A percentile compares a stretch with the other conserved stretches of the same genome.
These are phyloP conservation scores for Dyspetes luteomarginatus DNA, from an alignment of 2,888 invertebrate genomes.

Conservation along the genomic window DNA sequence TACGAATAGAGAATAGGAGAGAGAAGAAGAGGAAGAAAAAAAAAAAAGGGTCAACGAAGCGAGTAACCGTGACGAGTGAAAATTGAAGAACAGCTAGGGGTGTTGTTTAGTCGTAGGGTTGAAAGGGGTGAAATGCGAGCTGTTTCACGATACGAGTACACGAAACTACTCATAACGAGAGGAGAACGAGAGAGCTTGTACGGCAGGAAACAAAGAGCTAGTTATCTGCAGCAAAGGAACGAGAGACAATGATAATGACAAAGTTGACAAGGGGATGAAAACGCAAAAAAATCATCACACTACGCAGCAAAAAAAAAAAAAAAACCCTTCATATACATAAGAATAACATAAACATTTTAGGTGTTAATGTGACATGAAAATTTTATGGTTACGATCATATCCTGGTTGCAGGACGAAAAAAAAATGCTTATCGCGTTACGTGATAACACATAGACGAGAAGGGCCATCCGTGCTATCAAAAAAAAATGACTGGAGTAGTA, in stretches of 20 bases:
- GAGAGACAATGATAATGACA: neutral
- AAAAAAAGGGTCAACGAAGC: conserved; percentile 43
- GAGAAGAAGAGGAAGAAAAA: neutral
- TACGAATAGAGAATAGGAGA: conserved; percentile 14
- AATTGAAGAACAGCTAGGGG: conserved; percentile 30
- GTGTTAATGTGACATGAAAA: too few species aligned
- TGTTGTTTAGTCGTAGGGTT: conserved; percentile 14
- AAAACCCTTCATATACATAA: too few species aligned
- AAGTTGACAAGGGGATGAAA: neutral
- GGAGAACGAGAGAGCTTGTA: neutral
- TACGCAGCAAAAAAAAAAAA: neutral
- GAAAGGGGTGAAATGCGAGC: conserved; percentile 26
- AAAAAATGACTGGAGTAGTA: neutral
- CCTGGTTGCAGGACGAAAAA: neutral
- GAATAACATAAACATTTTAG: too few species aligned
- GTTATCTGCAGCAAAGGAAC: conserved; percentile 17
- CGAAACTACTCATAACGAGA: conserved; percentile 17
- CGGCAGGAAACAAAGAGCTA: conserved; percentile 16
- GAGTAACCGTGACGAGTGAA: conserved; percentile 30
- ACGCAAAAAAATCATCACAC: neutral
- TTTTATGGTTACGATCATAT: too few species aligned
- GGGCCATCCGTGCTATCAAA: neutral
- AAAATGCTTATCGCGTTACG: neutral
- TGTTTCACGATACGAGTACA: neutral
- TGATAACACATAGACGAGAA: too few species aligned